Conservation (phyloP, 2,797 vertebrate species). For the Falco naumanni region DNA sequence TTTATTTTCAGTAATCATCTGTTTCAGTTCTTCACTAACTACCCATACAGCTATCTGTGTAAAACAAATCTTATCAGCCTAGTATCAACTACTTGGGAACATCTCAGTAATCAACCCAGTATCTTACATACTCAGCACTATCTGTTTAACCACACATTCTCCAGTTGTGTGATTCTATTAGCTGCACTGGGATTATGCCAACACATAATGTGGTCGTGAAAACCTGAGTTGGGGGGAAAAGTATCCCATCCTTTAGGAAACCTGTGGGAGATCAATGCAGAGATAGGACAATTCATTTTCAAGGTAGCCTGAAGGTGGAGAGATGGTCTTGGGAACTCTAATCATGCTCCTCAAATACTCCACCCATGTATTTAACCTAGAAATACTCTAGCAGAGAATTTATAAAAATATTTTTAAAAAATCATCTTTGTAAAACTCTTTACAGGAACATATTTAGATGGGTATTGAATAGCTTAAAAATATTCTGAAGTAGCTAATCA, state of each 20-base stretch:
- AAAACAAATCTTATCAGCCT: neutral
- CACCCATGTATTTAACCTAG: neutral
- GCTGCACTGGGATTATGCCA: neutral
- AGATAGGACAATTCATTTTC: neutral
- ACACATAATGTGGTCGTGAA: neutral
- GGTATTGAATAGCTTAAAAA: neutral
- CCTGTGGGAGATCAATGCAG: neutral
- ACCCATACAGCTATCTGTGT: neutral
- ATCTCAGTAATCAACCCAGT: neutral
- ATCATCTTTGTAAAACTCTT: neutral
- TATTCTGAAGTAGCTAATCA: neutral
- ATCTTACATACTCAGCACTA: neutral
- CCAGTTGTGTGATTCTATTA: no score
- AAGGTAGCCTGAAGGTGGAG: neutral
- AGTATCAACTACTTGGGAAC: neutral
- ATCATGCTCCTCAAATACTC: neutral
- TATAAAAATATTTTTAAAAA: neutral
- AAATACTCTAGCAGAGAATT: neutral
- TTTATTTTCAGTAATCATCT: constrained; percentile 31
- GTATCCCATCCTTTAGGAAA: neutral
- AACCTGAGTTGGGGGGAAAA: neutral
- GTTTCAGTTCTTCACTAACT: neutral
- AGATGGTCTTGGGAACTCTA: neutral
- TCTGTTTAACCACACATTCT: neutral
- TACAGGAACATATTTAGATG: neutral